These are phyloP conservation scores for Cataglyphis albicans DNA, from an alignment of 2,888 invertebrate species.

Conservation along the genomic window DNA sequence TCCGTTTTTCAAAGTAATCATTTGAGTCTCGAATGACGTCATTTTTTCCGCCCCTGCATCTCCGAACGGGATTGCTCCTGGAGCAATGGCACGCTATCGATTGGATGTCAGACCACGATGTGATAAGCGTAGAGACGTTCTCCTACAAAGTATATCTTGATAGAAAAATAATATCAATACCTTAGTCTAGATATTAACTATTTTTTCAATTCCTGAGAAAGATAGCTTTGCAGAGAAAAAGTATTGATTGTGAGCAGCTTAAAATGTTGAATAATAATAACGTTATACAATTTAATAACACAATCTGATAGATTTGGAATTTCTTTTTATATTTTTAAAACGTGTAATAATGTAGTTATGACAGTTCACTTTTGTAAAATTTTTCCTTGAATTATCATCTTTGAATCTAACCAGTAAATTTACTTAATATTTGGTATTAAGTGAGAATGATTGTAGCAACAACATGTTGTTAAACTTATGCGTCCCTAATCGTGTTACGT, in stretches of 20 bases:
- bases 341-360: neutral
- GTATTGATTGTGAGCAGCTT: neutral
- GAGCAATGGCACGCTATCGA: constrained; percentile 73
- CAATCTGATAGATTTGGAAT: neutral
- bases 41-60: constrained; percentile 42
- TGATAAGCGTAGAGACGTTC: constrained; percentile 31
- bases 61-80: constrained; percentile 67
- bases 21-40: constrained; percentile 65
- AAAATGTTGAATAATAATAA: constrained; percentile 5
- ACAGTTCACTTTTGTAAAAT: neutral
- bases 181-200: neutral
- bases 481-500: constrained; percentile 10
- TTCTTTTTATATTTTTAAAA: neutral
- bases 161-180: constrained; percentile 18
- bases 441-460: neutral
- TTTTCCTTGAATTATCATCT: neutral
- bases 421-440: neutral
- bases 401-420: neutral
- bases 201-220: neutral
- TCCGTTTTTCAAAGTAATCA: constrained; percentile 29
- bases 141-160: constrained; percentile 9
- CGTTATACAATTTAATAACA: neutral
- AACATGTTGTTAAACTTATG: neutral
- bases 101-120: constrained; percentile 62
- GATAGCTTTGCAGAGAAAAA: neutral